These are phyloP conservation scores for Goniozus legneri DNA, from an alignment of 1,140 invertebrate species.

Conservation along the genomic window DNA sequence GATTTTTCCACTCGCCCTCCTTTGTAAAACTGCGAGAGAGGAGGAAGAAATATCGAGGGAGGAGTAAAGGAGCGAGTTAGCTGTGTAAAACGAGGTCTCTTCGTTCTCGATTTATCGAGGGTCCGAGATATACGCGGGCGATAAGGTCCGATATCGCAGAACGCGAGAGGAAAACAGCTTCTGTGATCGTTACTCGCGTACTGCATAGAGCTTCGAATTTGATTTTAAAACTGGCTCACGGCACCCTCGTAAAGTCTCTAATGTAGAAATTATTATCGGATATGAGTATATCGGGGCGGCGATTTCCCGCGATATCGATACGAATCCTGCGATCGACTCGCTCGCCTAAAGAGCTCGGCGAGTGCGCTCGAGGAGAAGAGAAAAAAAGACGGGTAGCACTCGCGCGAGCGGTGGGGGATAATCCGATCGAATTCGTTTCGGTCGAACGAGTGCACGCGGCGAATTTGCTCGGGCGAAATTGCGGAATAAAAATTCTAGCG, in stretches of 20 bases:
- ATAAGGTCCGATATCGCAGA: slow-evolving; percentile 16
- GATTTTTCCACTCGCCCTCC: no score
- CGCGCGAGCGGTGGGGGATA: slow-evolving; percentile 10
- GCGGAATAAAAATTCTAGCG: background rate
- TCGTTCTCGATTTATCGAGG: slow-evolving; percentile 22
- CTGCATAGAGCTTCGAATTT: no score
- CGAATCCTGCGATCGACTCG: background rate
- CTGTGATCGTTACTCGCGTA: no score
- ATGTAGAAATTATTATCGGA: no score
- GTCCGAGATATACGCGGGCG: slow-evolving; percentile 21
- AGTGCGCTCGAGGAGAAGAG: no score
- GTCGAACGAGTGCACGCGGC: slow-evolving; percentile 13
- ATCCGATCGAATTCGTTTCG: slow-evolving; percentile 21
- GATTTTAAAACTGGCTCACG: no score
- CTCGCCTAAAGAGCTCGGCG: background rate
- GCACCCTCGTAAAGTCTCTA: no score
- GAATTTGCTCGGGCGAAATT: background rate
- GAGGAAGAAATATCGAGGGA: no score
- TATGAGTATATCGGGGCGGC: background rate
- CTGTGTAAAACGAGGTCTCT: background rate
- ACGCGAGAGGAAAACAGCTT: no score
- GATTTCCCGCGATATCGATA: background rate
- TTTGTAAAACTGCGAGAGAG: no score
- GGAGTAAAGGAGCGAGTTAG: background rate
- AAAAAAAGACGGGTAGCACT: slow-evolving; percentile 8